A percentile compares a stretch with the other conserved stretches of the same genome.
Evolutionary conservation across 2,113 vertebrate species (phyloP).

Genomic region (Notechis scutatus): DNA sequence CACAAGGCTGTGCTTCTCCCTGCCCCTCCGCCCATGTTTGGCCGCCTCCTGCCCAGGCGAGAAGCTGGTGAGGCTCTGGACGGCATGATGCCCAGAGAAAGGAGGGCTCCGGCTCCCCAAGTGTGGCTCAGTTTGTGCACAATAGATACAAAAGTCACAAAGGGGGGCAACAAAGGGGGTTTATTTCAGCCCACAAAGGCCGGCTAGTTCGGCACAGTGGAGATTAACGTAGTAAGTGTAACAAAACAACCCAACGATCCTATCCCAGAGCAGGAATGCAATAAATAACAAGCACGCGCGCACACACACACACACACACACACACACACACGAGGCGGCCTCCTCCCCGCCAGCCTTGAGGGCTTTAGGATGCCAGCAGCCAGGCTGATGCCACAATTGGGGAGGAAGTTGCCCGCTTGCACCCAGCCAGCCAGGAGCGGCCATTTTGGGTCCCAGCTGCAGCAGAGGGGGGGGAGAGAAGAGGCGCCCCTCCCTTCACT

Average conservation of each 20-base stretch:
- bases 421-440: neutral
- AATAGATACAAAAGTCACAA: neutral
- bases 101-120: neutral
- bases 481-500: neutral
- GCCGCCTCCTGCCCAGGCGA: neutral
- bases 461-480: neutral
- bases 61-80: neutral
- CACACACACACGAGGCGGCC: neutral
- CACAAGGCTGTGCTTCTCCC: neutral
- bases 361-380: neutral
- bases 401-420: neutral
- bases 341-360: neutral
- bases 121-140: neutral
- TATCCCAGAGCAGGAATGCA: neutral
- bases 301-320: neutral
- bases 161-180: neutral
- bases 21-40: neutral
- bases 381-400: neutral
- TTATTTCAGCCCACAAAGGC: neutral
- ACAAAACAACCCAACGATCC: neutral
- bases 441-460: neutral
- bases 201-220: neutral
- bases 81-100: neutral
- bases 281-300: neutral
- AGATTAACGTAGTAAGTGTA: neutral